A percentile compares a stretch with the other conserved stretches of the same genome.
phyloP scores from a whole-genome alignment of 1,140 invertebrate genomes.

The Drosophila sp. region DNA sequence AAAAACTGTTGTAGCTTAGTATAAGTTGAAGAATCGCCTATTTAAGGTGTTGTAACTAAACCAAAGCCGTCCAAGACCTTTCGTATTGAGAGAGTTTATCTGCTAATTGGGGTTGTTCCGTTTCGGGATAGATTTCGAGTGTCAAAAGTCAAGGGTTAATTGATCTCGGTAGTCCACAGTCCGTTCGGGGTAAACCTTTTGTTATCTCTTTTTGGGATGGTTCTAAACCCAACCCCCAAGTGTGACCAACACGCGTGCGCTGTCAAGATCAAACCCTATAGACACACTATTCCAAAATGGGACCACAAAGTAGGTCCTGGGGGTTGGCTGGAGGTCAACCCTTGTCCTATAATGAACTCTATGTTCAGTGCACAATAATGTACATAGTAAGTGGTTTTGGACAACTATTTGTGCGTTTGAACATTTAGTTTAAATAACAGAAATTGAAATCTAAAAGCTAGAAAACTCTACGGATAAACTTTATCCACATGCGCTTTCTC shows the following conservation, averaged over 20 bases:
- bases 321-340: constrained; percentile 20
- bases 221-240: constrained; percentile 52
- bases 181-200: constrained; percentile 20
- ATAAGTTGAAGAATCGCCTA: background rate
- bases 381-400: background rate
- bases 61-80: background rate
- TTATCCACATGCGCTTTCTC: constrained; percentile 27
- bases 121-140: constrained; percentile 37
- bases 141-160: constrained; percentile 70
- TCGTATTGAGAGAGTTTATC: background rate
- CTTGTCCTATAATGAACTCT: constrained; percentile 4
- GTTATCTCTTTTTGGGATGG: constrained; percentile 56
- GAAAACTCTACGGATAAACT: constrained; percentile 49
- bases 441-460: constrained; percentile 13
- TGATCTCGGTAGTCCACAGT: constrained; percentile 43
- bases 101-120: constrained; percentile 55
- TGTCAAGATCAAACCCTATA: constrained; percentile 17
- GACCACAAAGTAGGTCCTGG: constrained; percentile 20
- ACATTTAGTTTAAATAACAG: constrained; percentile 37
- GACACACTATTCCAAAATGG: constrained; percentile 58
- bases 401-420: constrained; percentile 24
- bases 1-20: background rate
- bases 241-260: constrained; percentile 67
- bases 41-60: background rate
- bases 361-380: background rate